Evolutionary conservation across 2,113 vertebrate genomes (phyloP), one percentile per base, ranked within the genome.

Genomic region (Colinus virginianus): DNA sequence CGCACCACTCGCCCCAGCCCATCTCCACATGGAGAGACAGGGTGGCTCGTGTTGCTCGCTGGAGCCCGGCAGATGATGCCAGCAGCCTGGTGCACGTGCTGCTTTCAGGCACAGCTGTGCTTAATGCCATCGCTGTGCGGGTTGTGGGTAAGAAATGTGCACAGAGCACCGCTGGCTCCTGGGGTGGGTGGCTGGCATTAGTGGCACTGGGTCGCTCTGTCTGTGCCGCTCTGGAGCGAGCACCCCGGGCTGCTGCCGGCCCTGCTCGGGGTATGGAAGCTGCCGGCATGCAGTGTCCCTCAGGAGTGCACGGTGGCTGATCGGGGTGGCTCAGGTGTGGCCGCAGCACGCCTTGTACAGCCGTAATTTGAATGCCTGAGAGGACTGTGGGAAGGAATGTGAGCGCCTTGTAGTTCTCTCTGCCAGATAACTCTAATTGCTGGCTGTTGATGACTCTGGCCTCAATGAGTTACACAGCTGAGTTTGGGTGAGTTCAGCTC

Each of bases 281-380:
- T 28, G 51, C 51, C 21, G 8, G 15, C 28, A 53, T 30, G 26
- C 51, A 30, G 58, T 66, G 82, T 86, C 32, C 71, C 84, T 89
- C 56, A 67, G 87, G 90, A 94, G 90, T 93, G 75, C n/a, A 71
- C 6, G 22, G 71, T 85, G 83, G 55, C 71, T 7, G 6, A 53
- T 89, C 21, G 85, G 64, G 83, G 87, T 61, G 70, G 85, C 51
- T 90, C 90, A 95, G 95, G 96, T 93, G 93, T 80, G 95, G 93
- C 88, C 21, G 6, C 58, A 64, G 0, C 0, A 0, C 20, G 67
- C 12, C 43, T 22, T 84, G 79, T 56, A 61, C 75, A 78, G 72
- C 72, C 85, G 2, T 78, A 76, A 78, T 93, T 64, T 81, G 88
- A 78, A 93, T 96, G 94, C 90, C 72, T 91, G 64, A 86, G 78